Evolutionary conservation across 2,888 invertebrate species (phyloP), one percentile per base, ranked within the genome.

Genomic region (Lacanobia oleracea): DNA sequence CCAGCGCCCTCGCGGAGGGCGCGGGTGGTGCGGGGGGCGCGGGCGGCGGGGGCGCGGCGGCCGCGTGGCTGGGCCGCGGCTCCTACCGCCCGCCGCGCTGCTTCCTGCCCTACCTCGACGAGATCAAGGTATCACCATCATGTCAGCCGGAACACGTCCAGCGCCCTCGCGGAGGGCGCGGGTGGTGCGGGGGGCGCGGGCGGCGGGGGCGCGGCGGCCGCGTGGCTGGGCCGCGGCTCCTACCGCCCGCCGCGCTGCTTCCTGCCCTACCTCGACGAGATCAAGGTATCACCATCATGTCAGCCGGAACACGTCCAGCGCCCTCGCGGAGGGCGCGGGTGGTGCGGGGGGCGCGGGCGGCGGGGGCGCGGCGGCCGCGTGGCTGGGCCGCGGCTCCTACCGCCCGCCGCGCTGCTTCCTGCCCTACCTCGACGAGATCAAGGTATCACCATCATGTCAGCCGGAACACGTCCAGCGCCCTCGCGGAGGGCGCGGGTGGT

Each of bases 101-200:
- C 79, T 99, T 99, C 94, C 98, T 98, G 97, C 99, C 99, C 53
- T 99, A 99, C 92, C 98, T 98, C 87, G 99, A 99, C 91, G 99
- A 99, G 96, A 97, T 98, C 16, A 99, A 99, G 97, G 98, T 98
- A 27, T n/a, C n/a, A n/a, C n/a, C n/a, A n/a, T n/a, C n/a, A n/a
- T n/a, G n/a, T n/a, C n/a, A n/a, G n/a, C n/a, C n/a, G n/a, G n/a
- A n/a, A n/a, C n/a, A n/a, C n/a, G n/a, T n/a, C n/a, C n/a, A n/a
- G n/a, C n/a, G n/a, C n/a, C n/a, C n/a, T n/a, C n/a, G 82, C 82
- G 78, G 66, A 77, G 50, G 79, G 70, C n/a, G n/a, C n/a, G n/a
- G n/a, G n/a, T n/a, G n/a, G n/a, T n/a, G n/a, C n/a, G n/a, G n/a
- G n/a, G n/a, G n/a, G n/a, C n/a, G n/a, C n/a, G 62, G 77, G 84